Conservation (phyloP, 1,140 invertebrate genomes). For the Aplysia californica region DNA sequence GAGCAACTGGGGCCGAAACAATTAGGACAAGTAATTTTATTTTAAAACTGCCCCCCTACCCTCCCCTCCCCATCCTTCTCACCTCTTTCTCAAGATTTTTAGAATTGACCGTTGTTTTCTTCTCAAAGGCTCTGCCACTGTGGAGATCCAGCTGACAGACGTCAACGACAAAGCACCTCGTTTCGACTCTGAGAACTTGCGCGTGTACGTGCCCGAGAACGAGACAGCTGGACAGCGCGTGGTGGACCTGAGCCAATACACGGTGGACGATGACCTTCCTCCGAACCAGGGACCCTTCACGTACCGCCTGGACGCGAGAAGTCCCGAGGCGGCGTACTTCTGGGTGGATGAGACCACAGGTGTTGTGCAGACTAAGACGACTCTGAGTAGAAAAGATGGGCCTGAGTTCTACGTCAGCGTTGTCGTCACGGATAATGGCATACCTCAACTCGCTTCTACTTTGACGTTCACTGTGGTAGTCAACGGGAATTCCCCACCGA, state of each 20-base stretch:
- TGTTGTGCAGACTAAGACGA: conserved; percentile 80
- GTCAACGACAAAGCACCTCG: conserved; percentile 94
- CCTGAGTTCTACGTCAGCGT: conserved; percentile 77
- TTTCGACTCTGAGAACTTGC: conserved; percentile 82
- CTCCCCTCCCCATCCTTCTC: too few relatives aligned
- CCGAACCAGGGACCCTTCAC: conserved; percentile 89
- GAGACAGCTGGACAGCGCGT: conserved; percentile 86
- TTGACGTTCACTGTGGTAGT: conserved; percentile 85
- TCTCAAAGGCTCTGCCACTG: conserved; percentile 84
- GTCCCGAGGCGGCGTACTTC: too few relatives aligned
- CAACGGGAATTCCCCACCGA: conserved; percentile 90
- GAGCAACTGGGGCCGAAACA: too few relatives aligned
- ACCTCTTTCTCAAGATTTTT: too few relatives aligned
- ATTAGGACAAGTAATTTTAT: too few relatives aligned
- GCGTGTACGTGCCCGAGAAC: conserved; percentile 88
- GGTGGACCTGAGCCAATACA: conserved; percentile 78
- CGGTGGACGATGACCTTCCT: conserved; percentile 89
- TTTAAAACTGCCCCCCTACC: too few relatives aligned
- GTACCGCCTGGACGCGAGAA: conserved; percentile 80
- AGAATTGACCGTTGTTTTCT: too few relatives aligned
- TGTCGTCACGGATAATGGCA: conserved; percentile 90
- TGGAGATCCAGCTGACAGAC: conserved; percentile 83
- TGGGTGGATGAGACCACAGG: conserved; percentile 84
- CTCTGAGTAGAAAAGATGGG: conserved; percentile 85
- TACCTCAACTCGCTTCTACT: conserved; percentile 80